Evolutionary conservation across 2,113 vertebrate genomes (phyloP), one percentile per base, ranked within the genome.

Genomic region (Cynocephalus volans): DNA sequence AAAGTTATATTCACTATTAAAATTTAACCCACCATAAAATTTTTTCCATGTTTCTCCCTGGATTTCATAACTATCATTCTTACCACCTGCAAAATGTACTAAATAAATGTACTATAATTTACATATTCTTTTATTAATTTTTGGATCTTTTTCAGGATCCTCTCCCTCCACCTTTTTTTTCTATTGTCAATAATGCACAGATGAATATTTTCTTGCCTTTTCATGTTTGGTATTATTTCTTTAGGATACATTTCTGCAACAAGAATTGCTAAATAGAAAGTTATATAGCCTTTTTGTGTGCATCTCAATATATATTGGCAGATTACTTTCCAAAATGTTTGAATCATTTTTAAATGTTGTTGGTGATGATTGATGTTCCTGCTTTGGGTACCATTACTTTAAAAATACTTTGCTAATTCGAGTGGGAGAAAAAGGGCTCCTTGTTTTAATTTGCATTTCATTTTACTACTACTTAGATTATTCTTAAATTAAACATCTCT

Each of bases 361-460:
- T 72, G 62, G 19, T 95, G 54, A 54, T 93, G 65, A 81, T 1
- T 80, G 45, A 54, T 75, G n/a, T 67, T 76, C 17, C 52, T 83
- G 10, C 15, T 85, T 95, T 91, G 36, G 19, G 33, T 41, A 76
- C 8, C 9, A 41, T 52, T 14, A 77, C 56, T 73, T 69, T 15
- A 45, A 95, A 98, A 90, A 58, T 72, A 50, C 45, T 79, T 90
- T 69, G 23, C 58, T 95, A 87, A 93, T 75, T 75, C 65, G 70
- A 96, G 33, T 58, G 56, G 26, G n/a, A 58, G 21, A 2, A 72
- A 62, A 60, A 70, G 70, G 9, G 2, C 6, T 95, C 19, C 75
- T 90, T 88, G 3, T 96, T 92, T 88, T 88, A 92, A 96, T 84
- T 93, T 88, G 48, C 21, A 94, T 90, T 95, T 94, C 8, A 87